Conservation (phyloP, 2,797 vertebrate genomes). For the Cheirogaleus major region DNA sequence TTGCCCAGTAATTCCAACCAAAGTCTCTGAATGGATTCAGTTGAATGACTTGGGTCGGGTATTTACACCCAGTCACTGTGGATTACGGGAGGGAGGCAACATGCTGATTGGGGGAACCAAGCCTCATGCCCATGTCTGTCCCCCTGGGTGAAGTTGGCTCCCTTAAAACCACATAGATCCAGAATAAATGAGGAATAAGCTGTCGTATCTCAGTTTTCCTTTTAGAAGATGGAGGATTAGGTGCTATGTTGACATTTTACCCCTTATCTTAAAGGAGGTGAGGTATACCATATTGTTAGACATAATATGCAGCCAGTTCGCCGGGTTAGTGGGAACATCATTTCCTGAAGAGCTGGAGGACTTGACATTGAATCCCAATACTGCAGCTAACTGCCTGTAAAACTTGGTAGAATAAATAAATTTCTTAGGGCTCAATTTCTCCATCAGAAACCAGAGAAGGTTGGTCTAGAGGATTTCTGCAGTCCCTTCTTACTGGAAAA, state of each 20-base stretch:
- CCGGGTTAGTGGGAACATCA: not conserved
- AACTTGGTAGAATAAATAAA: not conserved
- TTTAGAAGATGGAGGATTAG: not conserved
- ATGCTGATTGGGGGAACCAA: not conserved
- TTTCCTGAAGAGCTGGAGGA: not conserved
- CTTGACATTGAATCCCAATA: not conserved
- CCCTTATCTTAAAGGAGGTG: not conserved
- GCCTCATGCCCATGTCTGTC: not conserved
- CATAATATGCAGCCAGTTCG: not conserved
- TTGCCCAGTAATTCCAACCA: not conserved
- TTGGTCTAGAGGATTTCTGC: not conserved
- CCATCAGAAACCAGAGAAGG: not conserved
- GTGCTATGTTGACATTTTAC: not conserved
- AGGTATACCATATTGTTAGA: not conserved
- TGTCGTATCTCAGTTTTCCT: not conserved
- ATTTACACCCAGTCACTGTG: not conserved
- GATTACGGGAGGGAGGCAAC: too few relatives aligned
- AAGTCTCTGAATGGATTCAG: not conserved
- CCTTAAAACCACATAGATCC: not conserved
- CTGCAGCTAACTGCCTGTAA: not conserved
- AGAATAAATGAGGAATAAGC: not conserved
- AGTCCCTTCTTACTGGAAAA: not conserved
- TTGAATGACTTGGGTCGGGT: not conserved
- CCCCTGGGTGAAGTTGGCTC: not conserved
- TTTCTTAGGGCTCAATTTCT: not conserved